These are phyloP conservation scores for Otis tarda DNA, from an alignment of 2,113 vertebrate species.

Conservation along the genomic window DNA sequence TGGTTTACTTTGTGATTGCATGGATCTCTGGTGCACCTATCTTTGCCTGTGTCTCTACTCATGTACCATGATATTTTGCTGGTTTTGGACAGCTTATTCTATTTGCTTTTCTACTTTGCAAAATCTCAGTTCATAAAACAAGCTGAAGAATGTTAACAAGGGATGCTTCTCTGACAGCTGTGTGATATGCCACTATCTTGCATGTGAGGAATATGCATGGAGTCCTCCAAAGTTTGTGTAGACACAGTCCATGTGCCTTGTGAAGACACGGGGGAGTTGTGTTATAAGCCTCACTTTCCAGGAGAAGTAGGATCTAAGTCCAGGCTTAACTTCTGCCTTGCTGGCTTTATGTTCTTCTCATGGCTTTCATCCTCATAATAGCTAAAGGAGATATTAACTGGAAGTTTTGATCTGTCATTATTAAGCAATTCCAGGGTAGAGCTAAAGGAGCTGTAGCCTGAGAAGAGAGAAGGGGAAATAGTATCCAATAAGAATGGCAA, in stretches of 20 bases:
- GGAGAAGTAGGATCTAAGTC: neutral
- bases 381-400: neutral
- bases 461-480: neutral
- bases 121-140: constrained; percentile 28
- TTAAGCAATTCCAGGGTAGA: neutral
- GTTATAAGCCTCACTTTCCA: neutral
- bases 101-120: neutral
- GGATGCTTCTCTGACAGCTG: constrained; percentile 32
- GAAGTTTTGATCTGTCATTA: neutral
- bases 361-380: neutral
- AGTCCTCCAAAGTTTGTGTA: constrained; percentile 6
- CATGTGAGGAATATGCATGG: neutral
- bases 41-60: neutral
- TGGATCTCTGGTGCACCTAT: neutral
- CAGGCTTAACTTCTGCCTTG: neutral
- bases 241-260: neutral
- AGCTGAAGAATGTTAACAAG: constrained; percentile 38
- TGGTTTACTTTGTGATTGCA: neutral
- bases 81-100: neutral
- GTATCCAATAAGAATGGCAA: neutral
- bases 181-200: constrained; percentile 44
- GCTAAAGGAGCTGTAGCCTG: neutral
- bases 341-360: neutral
- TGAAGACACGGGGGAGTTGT: neutral
- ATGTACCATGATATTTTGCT: neutral